Evolutionary conservation across 2,797 vertebrate species (phyloP).

Genomic region (Xerus rutilus): DNA sequence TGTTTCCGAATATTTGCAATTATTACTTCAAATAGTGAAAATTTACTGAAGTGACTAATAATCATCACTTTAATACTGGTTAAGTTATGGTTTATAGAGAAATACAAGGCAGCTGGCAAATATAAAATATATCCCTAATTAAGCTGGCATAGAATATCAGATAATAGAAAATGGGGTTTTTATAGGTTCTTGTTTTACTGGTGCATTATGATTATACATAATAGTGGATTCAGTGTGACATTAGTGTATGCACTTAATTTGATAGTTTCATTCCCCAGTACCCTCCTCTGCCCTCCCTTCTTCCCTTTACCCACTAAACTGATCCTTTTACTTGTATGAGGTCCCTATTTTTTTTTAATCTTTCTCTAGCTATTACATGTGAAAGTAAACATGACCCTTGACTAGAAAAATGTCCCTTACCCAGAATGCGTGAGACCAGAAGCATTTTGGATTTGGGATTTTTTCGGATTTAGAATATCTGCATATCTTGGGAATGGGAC

Average conservation of each 20-base stretch:
- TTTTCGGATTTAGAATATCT: neutral
- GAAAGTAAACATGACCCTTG: too few relatives aligned
- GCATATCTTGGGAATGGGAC: neutral
- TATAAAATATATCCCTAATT: neutral
- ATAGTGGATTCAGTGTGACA: too few relatives aligned
- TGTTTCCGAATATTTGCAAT: neutral
- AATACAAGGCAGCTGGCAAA: neutral
- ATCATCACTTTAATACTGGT: neutral
- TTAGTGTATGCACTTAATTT: too few relatives aligned
- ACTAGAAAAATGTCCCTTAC: neutral
- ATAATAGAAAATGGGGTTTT: neutral
- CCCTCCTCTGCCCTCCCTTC: too few relatives aligned
- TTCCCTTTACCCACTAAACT: too few relatives aligned
- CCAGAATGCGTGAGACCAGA: neutral
- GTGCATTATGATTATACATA: too few relatives aligned
- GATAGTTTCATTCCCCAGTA: too few relatives aligned
- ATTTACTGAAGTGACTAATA: neutral
- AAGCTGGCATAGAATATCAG: neutral
- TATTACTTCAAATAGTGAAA: neutral
- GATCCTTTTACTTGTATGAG: too few relatives aligned
- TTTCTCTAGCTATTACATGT: too few relatives aligned
- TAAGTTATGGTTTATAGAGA: neutral
- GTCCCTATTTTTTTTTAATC: too few relatives aligned
- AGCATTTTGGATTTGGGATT: neutral
- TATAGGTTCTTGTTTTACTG: too few relatives aligned